Evolutionary conservation across 2,113 vertebrate genomes (phyloP), one percentile per base, ranked within the genome.

Genomic region (Bucco capensis): DNA sequence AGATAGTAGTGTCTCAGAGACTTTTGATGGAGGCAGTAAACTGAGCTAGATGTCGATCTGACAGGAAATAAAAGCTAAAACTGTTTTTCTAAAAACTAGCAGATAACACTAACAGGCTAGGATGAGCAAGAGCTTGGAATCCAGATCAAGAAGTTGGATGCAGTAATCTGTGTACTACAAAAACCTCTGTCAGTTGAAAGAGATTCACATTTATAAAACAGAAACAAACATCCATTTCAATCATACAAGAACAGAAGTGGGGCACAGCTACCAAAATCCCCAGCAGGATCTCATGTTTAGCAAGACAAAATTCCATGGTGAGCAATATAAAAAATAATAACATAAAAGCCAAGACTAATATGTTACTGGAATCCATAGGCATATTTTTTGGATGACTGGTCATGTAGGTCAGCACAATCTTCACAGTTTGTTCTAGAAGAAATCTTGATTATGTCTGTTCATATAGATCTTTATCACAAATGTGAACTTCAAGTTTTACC

Each of bases 61-160:
- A 86, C 72, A 92, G 95, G 94, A 96, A 96, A 90, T 86, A 93
- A 93, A 94, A 93, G 89, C 66, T 95, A 62, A 92, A 93, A 88
- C 30, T 78, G 47, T 88, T 91, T 92, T 89, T 75, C 61, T 91
- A 50, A 93, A 94, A 86, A 17, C 14, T 35, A 79, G 35, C 19
- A 89, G 71, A 94, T 92, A 96, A 83, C 51, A 89, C 88, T 88
- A 91, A 86, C 76, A 92, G 83, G 73, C 65, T 73, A 73, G 64
- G 72, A 91, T 86, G 69, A 92, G 19, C 50, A 91, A 81, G 62
- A 86, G 12, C 30, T 23, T 11, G 33, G 83, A 92, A 83, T 74
- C 65, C 60, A 91, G 71, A 91, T 19, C 37, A 22, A 83, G 42
- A 47, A 0, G 0, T 25, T 53, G 46, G 71, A 72, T 57, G 28